A percentile compares a stretch with the other conserved stretches of the same genome.
phyloP scores from a whole-genome alignment of 1,140 invertebrate genomes.

The Dendrolimus punctatus region DNA sequence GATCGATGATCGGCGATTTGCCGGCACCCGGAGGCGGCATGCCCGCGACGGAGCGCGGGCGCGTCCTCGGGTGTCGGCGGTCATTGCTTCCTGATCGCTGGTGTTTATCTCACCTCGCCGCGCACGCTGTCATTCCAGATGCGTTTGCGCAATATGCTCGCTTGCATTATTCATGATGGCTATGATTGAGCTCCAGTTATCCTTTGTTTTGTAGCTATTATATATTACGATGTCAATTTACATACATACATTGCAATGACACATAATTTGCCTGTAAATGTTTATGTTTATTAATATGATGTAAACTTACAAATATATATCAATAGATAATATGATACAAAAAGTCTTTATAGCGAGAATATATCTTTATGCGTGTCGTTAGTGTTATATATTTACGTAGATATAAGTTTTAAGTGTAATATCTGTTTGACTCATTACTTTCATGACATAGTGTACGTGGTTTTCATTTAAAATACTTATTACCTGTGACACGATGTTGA shows the following conservation, averaged over 20 bases:
- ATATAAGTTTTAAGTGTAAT: too few species aligned
- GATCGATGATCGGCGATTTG: too few species aligned
- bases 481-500: too few species aligned
- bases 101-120: conserved; percentile 24
- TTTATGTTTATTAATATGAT: too few species aligned
- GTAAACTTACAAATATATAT: too few species aligned
- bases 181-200: conserved; percentile 26
- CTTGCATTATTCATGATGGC: conserved; percentile 44
- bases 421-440: too few species aligned
- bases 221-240: conserved; percentile 24
- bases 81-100: conserved; percentile 49
- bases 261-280: too few species aligned
- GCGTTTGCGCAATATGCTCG: conserved; percentile 29
- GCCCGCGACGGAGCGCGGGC: conserved; percentile 1
- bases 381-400: conserved; percentile 7
- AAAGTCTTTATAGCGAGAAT: not conserved
- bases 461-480: too few species aligned
- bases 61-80: conserved; percentile 27
- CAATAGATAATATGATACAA: not conserved
- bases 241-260: conserved; percentile 7
- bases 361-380: not conserved
- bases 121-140: conserved; percentile 6
- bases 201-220: conserved; percentile 36
- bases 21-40: not conserved
- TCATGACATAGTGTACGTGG: too few species aligned